Evolutionary conservation across 2,113 vertebrate genomes (phyloP), one percentile per base, ranked within the genome.

Genomic region (Catagonus wagneri): DNA sequence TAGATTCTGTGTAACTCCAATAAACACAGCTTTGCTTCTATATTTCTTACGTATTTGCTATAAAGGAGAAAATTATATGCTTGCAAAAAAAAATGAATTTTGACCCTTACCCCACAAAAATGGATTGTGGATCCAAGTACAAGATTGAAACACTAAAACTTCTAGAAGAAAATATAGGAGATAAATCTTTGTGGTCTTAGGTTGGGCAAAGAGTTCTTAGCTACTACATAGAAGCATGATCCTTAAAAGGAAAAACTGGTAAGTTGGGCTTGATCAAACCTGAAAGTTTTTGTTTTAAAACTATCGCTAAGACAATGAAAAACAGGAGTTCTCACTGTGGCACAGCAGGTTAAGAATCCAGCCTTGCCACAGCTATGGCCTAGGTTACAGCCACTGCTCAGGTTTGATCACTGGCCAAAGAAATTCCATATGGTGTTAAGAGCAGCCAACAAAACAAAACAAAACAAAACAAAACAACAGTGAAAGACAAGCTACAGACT

Each of bases 251-350:
- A 87, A 80, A 93, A 74, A 20, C 3, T 56, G 60, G 10, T 72
- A 91, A 90, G 17, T 19, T 76, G 25, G 32, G 90, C 27, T 89
- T 92, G 39, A 94, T 75, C 69, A 94, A 94, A 96, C 56, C 78
- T 92, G n/a, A 88, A 95, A 92, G 54, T 0, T 34, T 95, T 83
- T 78, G 27, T 88, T 84, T 96, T n/a, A 88, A 92, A 96, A 93
- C 72, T 16, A 76, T 44, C 39, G 11, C 60, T 93, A 84, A 86
- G 83, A 74, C 22, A 80, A 80, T 90, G 74, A 97, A 92, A 75
- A 89, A 44, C 44, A 44, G 44, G 44, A 44, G 44, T 44, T 44
- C 8, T 8, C 44, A 44, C 44, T 6, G 44, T 44, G 44, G 44
- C 44, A 44, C 44, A 44, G 44, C 8, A 8, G 44, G 44, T 44